phyloP scores from a whole-genome alignment of 1,140 invertebrate genomes.

The Phthorimaea operculella region DNA sequence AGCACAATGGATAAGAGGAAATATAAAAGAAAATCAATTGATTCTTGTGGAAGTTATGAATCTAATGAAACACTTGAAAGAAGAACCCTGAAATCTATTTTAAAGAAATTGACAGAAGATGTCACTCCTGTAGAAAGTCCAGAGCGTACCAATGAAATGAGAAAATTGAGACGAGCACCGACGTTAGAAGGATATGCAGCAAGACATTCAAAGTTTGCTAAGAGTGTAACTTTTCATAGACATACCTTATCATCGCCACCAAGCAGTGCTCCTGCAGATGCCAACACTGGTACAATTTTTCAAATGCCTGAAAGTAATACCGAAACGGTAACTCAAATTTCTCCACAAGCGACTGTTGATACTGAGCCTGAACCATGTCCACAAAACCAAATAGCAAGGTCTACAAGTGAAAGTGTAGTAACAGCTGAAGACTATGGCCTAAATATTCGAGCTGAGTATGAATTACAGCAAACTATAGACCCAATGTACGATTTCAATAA shows the following conservation, averaged over 20 bases:
- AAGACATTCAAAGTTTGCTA: conserved; percentile 85
- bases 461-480: conserved; percentile 36
- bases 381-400: conserved; percentile 28
- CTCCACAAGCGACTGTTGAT: conserved; percentile 18
- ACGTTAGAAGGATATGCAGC: conserved; percentile 89
- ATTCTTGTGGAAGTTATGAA: conserved; percentile 71
- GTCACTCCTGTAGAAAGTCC: conserved; percentile 60
- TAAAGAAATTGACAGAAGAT: conserved; percentile 82
- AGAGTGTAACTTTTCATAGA: conserved; percentile 89
- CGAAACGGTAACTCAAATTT: conserved; percentile 22
- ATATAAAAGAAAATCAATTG: conserved; percentile 53
- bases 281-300: conserved; percentile 36
- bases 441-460: conserved; percentile 35
- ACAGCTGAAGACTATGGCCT: conserved; percentile 24
- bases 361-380: conserved; percentile 14
- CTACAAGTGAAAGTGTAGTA: conserved; percentile 18
- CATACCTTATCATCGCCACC: conserved; percentile 85
- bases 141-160: conserved; percentile 69
- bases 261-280: conserved; percentile 60
- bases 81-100: conserved; percentile 83
- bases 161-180: conserved; percentile 78
- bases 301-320: conserved; percentile 33
- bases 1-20: conserved; percentile 68
- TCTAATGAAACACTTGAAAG: conserved; percentile 86
- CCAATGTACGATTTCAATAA: conserved; percentile 44